These are phyloP conservation scores for Oryctolagus cuniculus DNA, from an alignment of 2,113 vertebrate genomes.

Conservation along the genomic window mOryCun1.1 NC_091436.1:133840001-133840500, in stretches of 20 bases:
- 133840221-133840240: conserved; percentile 53
- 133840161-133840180: not conserved
- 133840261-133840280: conserved; percentile 6
- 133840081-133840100: not conserved
- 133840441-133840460: conserved; percentile 2
- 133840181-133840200: conserved; percentile 44
- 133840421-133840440: not conserved
- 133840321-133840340: conserved; percentile 46
- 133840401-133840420: conserved; percentile 5
- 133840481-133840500: conserved; percentile 30
- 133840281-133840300: conserved; percentile 34
- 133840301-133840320: conserved; percentile 13
- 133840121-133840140: not conserved
- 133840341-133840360: conserved; percentile 26
- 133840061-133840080: not conserved
- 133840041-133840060: not conserved
- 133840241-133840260: conserved; percentile 43
- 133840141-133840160: not conserved
- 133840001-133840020: no score
- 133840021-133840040: no score
- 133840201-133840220: not conserved
- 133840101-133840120: rapidly evolving
- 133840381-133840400: not conserved
- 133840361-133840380: conserved; percentile 36
- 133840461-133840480: conserved; percentile 3